phyloP scores from a whole-genome alignment of 2,888 invertebrate genomes.

The Coremacera marginata region DNA sequence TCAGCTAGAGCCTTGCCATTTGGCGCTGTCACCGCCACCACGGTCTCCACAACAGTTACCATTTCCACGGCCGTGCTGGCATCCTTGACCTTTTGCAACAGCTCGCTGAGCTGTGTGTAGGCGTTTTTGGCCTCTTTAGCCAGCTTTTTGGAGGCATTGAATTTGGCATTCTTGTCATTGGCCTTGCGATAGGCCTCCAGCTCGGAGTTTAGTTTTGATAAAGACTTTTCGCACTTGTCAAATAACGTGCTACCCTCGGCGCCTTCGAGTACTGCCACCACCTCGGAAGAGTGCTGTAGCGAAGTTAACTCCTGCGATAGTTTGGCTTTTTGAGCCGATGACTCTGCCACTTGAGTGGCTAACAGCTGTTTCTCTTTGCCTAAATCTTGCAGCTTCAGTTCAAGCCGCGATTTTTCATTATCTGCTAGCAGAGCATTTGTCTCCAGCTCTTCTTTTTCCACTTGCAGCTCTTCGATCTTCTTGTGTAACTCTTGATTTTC shows the following conservation, averaged over 20 bases:
- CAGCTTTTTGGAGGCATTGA: slow-evolving; percentile 65
- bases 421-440: slow-evolving; percentile 48
- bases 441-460: slow-evolving; percentile 70
- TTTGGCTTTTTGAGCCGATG: slow-evolving; percentile 55
- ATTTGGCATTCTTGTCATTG: slow-evolving; percentile 65
- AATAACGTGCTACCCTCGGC: slow-evolving; percentile 56
- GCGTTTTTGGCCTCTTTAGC: slow-evolving; percentile 67
- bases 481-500: slow-evolving; percentile 74
- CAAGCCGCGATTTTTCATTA: slow-evolving; percentile 46
- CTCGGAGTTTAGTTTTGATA: slow-evolving; percentile 63
- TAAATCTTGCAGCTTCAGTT: slow-evolving; percentile 67
- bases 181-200: slow-evolving; percentile 67
- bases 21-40: slow-evolving; percentile 63
- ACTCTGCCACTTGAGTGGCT: slow-evolving; percentile 55
- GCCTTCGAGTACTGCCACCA: slow-evolving; percentile 58
- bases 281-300: slow-evolving; percentile 63
- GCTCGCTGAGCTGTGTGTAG: slow-evolving; percentile 61
- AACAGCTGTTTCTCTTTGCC: slow-evolving; percentile 69
- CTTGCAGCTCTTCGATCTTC: slow-evolving; percentile 71
- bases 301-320: slow-evolving; percentile 62
- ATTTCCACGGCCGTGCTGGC: slow-evolving; percentile 63
- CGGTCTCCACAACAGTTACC: slow-evolving; percentile 61
- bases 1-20: slow-evolving; percentile 65
- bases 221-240: slow-evolving; percentile 63
- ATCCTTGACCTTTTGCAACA: slow-evolving; percentile 63